These are phyloP conservation scores for Poicephalus meyeri DNA, from an alignment of 2,113 vertebrate genomes.

Conservation along the genomic window DNA sequence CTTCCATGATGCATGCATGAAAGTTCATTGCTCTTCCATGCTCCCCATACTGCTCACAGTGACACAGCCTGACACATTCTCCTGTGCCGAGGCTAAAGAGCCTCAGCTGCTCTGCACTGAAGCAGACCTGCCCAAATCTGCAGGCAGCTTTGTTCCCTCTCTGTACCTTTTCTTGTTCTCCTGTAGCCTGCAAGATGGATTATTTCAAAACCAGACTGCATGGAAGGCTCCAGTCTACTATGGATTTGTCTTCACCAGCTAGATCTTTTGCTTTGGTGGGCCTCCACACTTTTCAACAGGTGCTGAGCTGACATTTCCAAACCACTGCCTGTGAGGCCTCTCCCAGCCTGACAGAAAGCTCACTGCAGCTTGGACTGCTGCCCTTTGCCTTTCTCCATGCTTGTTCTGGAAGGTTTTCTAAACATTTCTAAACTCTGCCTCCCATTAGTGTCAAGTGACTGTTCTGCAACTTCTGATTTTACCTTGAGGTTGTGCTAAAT, in stretches of 20 bases:
- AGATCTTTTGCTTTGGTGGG: neutral
- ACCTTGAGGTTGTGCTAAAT: neutral
- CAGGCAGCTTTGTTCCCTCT: neutral
- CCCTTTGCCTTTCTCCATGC: neutral
- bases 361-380: neutral
- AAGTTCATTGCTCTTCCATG: neutral
- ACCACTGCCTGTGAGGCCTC: neutral
- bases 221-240: neutral
- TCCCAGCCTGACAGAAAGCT: neutral
- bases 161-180: neutral
- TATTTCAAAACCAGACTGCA: neutral
- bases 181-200: neutral
- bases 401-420: neutral
- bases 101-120: neutral
- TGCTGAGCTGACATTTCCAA: neutral
- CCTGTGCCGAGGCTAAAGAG: neutral
- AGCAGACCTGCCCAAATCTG: neutral
- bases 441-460: accelerated
- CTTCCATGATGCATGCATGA: accelerated
- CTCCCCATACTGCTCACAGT: neutral
- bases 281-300: neutral
- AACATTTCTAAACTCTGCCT: neutral
- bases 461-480: neutral
- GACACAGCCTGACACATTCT: neutral
- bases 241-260: neutral